A percentile compares a stretch with the other conserved stretches of the same genome.
Evolutionary conservation across 2,113 vertebrate species (phyloP).

Genomic region (Oncorhynchus clarkii): DNA sequence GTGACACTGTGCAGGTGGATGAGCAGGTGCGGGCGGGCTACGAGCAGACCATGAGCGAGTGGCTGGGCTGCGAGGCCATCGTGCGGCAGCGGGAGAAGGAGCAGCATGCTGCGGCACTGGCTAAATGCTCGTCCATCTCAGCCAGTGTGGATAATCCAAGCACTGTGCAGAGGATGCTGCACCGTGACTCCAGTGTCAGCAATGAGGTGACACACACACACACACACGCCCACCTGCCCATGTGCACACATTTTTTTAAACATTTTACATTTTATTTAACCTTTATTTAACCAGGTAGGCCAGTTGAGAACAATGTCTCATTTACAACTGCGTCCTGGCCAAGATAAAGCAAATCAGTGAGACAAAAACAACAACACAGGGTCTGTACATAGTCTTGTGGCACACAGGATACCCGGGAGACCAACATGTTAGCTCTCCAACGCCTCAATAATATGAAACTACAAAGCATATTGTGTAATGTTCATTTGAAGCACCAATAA

Average conservation of each 20-base stretch:
- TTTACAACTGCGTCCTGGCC: too few relatives aligned
- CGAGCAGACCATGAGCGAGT: constrained; percentile 91
- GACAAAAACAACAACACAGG: too few relatives aligned
- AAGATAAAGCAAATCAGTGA: too few relatives aligned
- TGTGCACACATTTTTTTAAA: neutral
- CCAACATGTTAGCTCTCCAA: neutral
- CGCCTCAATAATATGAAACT: neutral
- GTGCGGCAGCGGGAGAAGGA: constrained; percentile 92
- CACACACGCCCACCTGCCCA: neutral
- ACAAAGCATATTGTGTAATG: neutral
- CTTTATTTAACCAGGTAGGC: too few relatives aligned
- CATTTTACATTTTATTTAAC: too few relatives aligned
- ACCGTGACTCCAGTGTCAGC: constrained; percentile 90
- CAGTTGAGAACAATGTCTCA: too few relatives aligned
- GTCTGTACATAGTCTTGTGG: neutral
- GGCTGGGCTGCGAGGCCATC: constrained; percentile 93
- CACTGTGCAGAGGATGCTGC: constrained; percentile 82
- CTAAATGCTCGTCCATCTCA: constrained; percentile 87
- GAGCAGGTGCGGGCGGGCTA: constrained; percentile 84
- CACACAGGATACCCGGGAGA: neutral
- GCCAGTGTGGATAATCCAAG: constrained; percentile 81
- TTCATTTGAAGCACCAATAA: too few relatives aligned
- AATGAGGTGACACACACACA: constrained; percentile 78
- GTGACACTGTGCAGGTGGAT: constrained; percentile 78
- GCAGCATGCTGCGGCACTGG: constrained; percentile 87